These are phyloP conservation scores for Microdon myrmicae DNA, from an alignment of 2,888 invertebrate genomes.

Conservation along the genomic window DNA sequence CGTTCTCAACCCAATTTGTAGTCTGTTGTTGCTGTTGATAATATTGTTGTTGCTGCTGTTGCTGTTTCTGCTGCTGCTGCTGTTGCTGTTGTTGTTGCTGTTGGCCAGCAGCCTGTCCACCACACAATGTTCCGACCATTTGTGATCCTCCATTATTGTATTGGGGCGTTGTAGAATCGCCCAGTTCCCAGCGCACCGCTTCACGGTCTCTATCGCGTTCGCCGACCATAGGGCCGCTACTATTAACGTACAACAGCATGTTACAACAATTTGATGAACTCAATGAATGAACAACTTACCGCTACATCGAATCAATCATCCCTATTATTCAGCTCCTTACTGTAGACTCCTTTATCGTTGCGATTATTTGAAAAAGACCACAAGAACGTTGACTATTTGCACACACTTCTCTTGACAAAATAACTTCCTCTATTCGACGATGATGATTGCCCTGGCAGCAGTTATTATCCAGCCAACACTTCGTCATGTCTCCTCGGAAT, in stretches of 20 bases:
- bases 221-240: constrained; percentile 68
- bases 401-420: constrained; percentile 45
- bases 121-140: constrained; percentile 67
- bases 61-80: constrained; percentile 47
- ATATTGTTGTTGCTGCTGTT: constrained; percentile 56
- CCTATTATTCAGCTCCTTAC: constrained; percentile 61
- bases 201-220: constrained; percentile 69
- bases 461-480: constrained; percentile 54
- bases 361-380: constrained; percentile 45
- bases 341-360: constrained; percentile 51
- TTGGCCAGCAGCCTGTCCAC: constrained; percentile 66
- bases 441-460: constrained; percentile 55
- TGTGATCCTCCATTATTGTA: constrained; percentile 67
- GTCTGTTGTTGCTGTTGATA: constrained; percentile 58
- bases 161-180: constrained; percentile 69
- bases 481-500: constrained; percentile 55
- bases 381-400: constrained; percentile 42
- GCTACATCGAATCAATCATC: constrained; percentile 68
- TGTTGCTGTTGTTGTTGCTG: constrained; percentile 56
- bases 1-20: constrained; percentile 61
- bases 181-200: constrained; percentile 69
- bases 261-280: background rate
- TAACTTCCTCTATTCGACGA: constrained; percentile 55
- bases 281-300: constrained; percentile 57
- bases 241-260: constrained; percentile 5